Evolutionary conservation across 2,888 invertebrate species (phyloP).

Genomic region (Athalia circularis): DNA sequence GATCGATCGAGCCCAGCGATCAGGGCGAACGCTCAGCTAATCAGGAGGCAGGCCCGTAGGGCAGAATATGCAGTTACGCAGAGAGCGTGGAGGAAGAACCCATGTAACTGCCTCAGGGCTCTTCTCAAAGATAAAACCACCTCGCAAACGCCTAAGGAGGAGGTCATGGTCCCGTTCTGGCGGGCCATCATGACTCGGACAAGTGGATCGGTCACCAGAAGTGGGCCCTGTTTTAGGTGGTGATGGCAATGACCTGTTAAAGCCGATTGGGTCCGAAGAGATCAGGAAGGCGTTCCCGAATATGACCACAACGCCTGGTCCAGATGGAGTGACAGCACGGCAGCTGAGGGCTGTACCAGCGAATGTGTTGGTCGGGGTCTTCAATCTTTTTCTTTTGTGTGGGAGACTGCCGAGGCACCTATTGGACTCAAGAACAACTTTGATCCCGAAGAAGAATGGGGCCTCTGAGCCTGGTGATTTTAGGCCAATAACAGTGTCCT

Average conservation of each 20-base stretch:
- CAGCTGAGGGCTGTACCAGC: constrained; percentile 44
- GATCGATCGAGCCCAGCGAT: background rate
- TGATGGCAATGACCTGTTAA: constrained; percentile 18
- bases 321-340: constrained; percentile 50
- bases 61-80: constrained; percentile 48
- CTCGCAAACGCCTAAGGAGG: background rate
- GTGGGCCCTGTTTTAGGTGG: background rate
- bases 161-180: constrained; percentile 46
- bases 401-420: constrained; percentile 49
- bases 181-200: constrained; percentile 29
- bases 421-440: constrained; percentile 42
- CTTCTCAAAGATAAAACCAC: constrained; percentile 45
- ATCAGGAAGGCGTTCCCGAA: constrained; percentile 35
- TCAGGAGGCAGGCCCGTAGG: constrained; percentile 43
- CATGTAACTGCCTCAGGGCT: constrained; percentile 47
- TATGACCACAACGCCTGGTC: constrained; percentile 48
- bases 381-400: constrained; percentile 52
- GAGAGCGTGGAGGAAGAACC: constrained; percentile 48
- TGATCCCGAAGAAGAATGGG: constrained; percentile 54
- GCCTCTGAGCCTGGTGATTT: constrained; percentile 51
- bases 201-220: constrained; percentile 15
- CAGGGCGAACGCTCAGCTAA: constrained; percentile 44
- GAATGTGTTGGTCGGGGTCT: constrained; percentile 45
- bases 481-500: constrained; percentile 54
- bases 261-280: constrained; percentile 44